phyloP scores from a whole-genome alignment of 2,113 vertebrate species.

The Nycticryphes semicollaris region DNA sequence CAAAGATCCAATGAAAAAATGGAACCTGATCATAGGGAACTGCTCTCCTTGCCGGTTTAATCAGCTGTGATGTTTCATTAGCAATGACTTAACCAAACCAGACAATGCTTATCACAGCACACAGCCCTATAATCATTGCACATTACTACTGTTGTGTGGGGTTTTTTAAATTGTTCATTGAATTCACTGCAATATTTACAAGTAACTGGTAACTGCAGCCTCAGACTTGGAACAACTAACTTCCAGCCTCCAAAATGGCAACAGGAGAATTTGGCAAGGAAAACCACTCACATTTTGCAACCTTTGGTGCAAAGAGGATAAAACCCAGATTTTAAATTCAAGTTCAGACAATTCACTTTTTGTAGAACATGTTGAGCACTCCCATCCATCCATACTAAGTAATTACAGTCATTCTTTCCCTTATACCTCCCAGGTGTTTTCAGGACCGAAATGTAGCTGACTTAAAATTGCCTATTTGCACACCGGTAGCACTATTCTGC shows the following conservation, averaged over 20 bases:
- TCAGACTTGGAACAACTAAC: not conserved
- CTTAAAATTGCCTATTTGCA: not conserved
- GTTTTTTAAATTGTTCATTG: not conserved
- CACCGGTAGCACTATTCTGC: not conserved
- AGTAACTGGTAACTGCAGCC: not conserved
- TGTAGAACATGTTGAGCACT: not conserved
- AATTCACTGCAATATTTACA: not conserved
- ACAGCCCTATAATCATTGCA: conserved; percentile 18
- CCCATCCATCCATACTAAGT: not conserved
- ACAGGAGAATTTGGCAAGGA: not conserved
- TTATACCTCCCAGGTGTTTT: not conserved
- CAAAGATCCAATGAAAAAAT: not conserved
- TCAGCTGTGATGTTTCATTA: conserved; percentile 52
- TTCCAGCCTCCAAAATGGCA: not conserved
- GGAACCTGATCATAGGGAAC: not conserved
- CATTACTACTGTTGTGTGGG: not conserved
- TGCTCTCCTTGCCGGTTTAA: conserved; percentile 26
- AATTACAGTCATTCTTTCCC: not conserved
- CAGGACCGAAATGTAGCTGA: not conserved
- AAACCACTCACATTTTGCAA: not conserved
- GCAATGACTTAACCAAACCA: conserved; percentile 52
- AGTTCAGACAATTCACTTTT: not conserved
- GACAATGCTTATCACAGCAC: conserved; percentile 12
- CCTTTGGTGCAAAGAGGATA: not conserved
- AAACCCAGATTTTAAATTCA: not conserved